A percentile compares a stretch with the other conserved stretches of the same genome.
Evolutionary conservation across 2,888 invertebrate species (phyloP).

Genomic region (Drosophila greeni): DNA sequence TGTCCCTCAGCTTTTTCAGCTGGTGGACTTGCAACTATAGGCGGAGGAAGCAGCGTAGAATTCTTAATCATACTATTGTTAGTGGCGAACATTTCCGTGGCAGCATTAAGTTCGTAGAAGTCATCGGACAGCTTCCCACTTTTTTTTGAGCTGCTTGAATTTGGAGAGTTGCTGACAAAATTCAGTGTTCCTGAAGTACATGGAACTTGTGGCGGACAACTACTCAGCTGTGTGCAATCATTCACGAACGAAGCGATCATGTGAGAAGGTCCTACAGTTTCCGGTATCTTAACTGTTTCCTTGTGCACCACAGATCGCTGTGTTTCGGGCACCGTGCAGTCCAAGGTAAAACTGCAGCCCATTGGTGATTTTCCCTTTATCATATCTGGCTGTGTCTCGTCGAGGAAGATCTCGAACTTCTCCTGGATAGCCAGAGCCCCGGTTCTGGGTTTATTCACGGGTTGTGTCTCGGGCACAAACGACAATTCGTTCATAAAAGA

Average conservation of each 20-base stretch:
- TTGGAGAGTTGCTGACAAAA: not conserved
- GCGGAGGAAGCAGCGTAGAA: constrained; percentile 69
- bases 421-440: constrained; percentile 1
- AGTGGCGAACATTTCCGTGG: constrained; percentile 75
- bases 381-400: constrained; percentile 50
- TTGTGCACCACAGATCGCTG: constrained; percentile 23
- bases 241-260: constrained; percentile 65
- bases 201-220: constrained; percentile 27
- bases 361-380: constrained; percentile 3
- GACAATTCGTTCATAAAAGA: constrained; percentile 65
- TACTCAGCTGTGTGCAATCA: constrained; percentile 57
- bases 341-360: constrained; percentile 16
- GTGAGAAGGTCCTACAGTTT: constrained; percentile 24
- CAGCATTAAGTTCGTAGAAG: constrained; percentile 73
- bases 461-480: constrained; percentile 61
- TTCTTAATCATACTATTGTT: constrained; percentile 76
- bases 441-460: not conserved
- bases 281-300: constrained; percentile 10
- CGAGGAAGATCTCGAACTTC: constrained; percentile 56
- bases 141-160: not conserved
- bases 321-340: constrained; percentile 50
- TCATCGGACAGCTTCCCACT: constrained; percentile 12
- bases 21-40: not conserved
- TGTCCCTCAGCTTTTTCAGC: constrained; percentile 5
- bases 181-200: not conserved